Evolutionary conservation across 2,888 invertebrate species (phyloP).

Genomic region (Lymantria monacha): DNA sequence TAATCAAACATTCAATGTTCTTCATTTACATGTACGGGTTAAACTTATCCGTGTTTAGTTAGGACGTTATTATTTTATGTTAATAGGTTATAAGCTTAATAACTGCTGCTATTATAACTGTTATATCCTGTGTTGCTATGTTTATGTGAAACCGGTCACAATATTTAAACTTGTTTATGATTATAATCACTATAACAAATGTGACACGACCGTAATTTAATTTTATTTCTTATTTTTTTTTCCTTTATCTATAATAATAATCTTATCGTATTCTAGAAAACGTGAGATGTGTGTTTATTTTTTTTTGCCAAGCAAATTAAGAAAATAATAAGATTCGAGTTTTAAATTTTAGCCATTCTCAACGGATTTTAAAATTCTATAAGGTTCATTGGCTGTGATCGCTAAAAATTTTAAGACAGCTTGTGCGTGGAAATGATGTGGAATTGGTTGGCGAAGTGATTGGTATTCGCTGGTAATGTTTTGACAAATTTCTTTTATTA

Average conservation of each 20-base stretch:
- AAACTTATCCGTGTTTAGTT: slow-evolving; percentile 48
- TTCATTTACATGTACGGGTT: slow-evolving; percentile 55
- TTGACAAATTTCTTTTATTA: too few relatives aligned
- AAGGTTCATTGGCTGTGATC: too few relatives aligned
- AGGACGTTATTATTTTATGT: slow-evolving; percentile 59
- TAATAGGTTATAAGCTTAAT: slow-evolving; percentile 43
- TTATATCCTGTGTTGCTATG: slow-evolving; percentile 37
- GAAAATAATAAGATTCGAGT: not conserved
- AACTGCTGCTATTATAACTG: slow-evolving; percentile 34
- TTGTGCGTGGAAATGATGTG: too few relatives aligned
- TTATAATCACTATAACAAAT: slow-evolving; percentile 21
- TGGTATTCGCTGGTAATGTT: too few relatives aligned
- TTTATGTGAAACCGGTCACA: slow-evolving; percentile 39
- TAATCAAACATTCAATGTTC: slow-evolving; percentile 50
- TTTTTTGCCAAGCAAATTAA: not conserved
- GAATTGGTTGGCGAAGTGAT: too few relatives aligned
- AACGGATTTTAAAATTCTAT: not conserved
- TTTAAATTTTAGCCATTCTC: not conserved
- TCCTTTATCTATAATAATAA: not conserved
- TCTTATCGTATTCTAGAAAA: slow-evolving; percentile 3
- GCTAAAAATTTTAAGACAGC: too few relatives aligned
- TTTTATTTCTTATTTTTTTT: slow-evolving; percentile 1
- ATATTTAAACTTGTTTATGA: slow-evolving; percentile 42
- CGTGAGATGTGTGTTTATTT: not conserved
- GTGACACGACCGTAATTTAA: slow-evolving; percentile 1